A percentile compares a stretch with the other conserved stretches of the same genome.
Evolutionary conservation across 2,113 vertebrate genomes (phyloP).

Genomic region (Gallinago media): DNA sequence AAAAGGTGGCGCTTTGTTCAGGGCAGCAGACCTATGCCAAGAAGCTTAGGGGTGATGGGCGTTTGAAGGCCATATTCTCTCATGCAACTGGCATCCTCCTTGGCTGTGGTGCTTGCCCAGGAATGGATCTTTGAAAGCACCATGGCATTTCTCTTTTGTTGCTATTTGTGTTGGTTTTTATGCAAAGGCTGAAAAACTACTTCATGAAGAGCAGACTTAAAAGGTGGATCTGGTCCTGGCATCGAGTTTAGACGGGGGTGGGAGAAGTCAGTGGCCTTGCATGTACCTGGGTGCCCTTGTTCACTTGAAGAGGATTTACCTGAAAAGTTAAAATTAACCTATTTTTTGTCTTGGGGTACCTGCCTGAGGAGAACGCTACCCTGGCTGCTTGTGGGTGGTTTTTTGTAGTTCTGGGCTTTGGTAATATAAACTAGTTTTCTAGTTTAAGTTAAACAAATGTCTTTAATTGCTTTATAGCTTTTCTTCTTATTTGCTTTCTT

Average conservation of each 20-base stretch:
- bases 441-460: not conserved
- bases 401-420: not conserved
- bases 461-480: not conserved
- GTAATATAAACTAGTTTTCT: not conserved
- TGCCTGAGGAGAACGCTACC: not conserved
- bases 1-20: not conserved
- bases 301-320: not conserved
- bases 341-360: not conserved
- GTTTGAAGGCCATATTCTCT: not conserved
- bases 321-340: not conserved
- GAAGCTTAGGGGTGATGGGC: not conserved
- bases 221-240: not conserved
- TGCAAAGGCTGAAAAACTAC: not conserved
- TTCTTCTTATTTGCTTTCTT: not conserved
- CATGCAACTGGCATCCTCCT: not conserved
- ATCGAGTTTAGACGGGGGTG: not conserved
- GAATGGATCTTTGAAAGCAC: not conserved
- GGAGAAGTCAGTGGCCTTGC: not conserved
- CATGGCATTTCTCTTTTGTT: rapidly evolving
- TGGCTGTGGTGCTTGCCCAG: not conserved
- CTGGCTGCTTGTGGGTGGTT: not conserved
- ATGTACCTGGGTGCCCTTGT: rapidly evolving
- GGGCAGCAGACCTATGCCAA: not conserved
- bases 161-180: rapidly evolving
- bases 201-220: not conserved